These are phyloP conservation scores for Tympanoctomys barrerae DNA, from an alignment of 2,797 vertebrate genomes.

Conservation along the genomic window DNA sequence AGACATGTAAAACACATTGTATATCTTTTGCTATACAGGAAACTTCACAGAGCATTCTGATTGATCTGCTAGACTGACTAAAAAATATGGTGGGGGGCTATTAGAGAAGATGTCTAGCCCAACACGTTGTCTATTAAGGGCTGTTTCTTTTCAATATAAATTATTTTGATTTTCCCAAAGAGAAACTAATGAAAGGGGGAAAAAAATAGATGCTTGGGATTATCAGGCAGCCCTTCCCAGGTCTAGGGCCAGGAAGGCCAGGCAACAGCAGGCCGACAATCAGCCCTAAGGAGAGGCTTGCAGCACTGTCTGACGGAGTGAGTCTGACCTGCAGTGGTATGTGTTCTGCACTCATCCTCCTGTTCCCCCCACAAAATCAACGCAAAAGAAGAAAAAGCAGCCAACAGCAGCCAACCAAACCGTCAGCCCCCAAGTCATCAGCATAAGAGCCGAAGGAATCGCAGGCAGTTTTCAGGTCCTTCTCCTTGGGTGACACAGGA, in stretches of 20 bases:
- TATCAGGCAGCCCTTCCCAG: not conserved
- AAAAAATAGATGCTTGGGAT: not conserved
- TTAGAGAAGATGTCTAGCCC: not conserved
- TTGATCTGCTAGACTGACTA: not conserved
- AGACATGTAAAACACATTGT: not conserved
- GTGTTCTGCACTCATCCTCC: not conserved
- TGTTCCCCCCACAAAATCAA: not conserved
- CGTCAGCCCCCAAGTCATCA: not conserved
- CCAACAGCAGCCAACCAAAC: not conserved
- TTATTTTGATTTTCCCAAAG: not conserved
- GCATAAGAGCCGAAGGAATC: not conserved
- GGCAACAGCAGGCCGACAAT: not conserved
- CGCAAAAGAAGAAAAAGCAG: not conserved
- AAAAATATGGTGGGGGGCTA: not conserved
- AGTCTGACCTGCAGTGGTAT: conserved; percentile 35
- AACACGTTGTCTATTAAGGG: not conserved
- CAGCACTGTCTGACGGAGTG: not conserved
- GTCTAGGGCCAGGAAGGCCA: not conserved
- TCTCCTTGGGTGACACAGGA: conserved; percentile 8
- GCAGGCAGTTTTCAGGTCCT: conserved; percentile 36
- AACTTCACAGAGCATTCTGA: not conserved
- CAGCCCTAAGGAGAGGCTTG: conserved; percentile 29
- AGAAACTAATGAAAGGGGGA: not conserved
- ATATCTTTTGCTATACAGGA: not conserved
- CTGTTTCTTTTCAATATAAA: conserved; percentile 8